Percentiles rank a stretch among this genome's conserved stretches.
Conservation (phyloP, 2,888 invertebrate genomes). For the Hemicrepidius hirtus region DNA sequence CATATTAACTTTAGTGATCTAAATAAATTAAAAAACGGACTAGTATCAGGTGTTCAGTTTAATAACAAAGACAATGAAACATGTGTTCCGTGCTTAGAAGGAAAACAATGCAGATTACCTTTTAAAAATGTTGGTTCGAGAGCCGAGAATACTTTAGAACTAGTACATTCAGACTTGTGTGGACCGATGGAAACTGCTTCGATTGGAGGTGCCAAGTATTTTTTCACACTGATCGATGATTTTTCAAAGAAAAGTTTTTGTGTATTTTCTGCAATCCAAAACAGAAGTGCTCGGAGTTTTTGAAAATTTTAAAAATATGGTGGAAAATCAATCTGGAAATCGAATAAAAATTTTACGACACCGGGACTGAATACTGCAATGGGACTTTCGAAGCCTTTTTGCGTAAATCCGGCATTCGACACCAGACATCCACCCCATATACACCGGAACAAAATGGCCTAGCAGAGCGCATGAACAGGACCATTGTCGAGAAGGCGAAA, state of each 20-base stretch:
- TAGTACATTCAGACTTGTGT: too few relatives aligned
- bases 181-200: too few relatives aligned
- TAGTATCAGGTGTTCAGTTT: background rate
- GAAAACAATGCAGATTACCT: too few relatives aligned
- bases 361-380: too few relatives aligned
- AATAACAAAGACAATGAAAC: conserved; percentile 1
- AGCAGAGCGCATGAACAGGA: conserved; percentile 56
- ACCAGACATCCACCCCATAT: conserved; percentile 59
- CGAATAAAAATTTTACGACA: too few relatives aligned
- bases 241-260: conserved; percentile 37
- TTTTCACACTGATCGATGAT: conserved; percentile 66
- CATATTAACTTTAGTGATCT: conserved; percentile 6
- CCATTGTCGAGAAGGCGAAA: conserved; percentile 56
- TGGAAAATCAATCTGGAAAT: too few relatives aligned
- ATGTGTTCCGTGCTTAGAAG: background rate
- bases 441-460: conserved; percentile 62
- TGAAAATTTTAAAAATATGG: too few relatives aligned
- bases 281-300: too few relatives aligned
- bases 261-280: too few relatives aligned
- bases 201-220: conserved; percentile 62
- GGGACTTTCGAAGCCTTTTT: too few relatives aligned
- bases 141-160: conserved; percentile 45
- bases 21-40: conserved; percentile 13
- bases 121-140: background rate
- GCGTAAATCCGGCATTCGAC: too few relatives aligned